Evolutionary conservation across 1,140 invertebrate genomes (phyloP).

Genomic region (Drosophila malerkotliana): DNA sequence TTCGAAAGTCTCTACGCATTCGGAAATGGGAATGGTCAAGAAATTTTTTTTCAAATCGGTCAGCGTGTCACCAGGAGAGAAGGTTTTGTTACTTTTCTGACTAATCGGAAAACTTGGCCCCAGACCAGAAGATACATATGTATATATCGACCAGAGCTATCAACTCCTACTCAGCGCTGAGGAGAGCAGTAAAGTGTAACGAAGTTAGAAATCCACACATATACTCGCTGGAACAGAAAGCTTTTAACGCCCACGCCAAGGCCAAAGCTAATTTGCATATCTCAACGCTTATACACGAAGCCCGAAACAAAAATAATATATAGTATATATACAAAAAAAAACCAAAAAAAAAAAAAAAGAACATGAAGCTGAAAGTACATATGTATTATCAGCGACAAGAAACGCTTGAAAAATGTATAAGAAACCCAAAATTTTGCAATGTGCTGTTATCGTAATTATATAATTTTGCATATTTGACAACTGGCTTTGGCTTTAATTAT

Average conservation of each 20-base stretch:
- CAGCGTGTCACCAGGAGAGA: slow-evolving; percentile 29
- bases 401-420: not conserved
- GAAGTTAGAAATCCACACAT: slow-evolving; percentile 76
- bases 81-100: slow-evolving; percentile 31
- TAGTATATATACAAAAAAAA: slow-evolving; percentile 5
- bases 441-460: not conserved
- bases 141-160: slow-evolving; percentile 36
- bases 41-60: slow-evolving; percentile 28
- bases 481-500: not conserved
- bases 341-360: slow-evolving; percentile 36
- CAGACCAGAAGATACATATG: slow-evolving; percentile 32
- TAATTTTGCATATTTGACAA: slow-evolving; percentile 1
- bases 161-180: slow-evolving; percentile 23
- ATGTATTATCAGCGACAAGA: not conserved
- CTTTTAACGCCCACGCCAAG: slow-evolving; percentile 81
- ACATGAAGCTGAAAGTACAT: slow-evolving; percentile 22
- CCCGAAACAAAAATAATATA: slow-evolving; percentile 19
- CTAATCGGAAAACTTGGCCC: slow-evolving; percentile 52
- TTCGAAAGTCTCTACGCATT: slow-evolving; percentile 33
- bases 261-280: slow-evolving; percentile 79
- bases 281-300: slow-evolving; percentile 53
- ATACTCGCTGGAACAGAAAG: slow-evolving; percentile 23
- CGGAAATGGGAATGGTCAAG: slow-evolving; percentile 19
- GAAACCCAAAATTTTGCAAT: not conserved
- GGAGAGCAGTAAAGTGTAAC: slow-evolving; percentile 74